Percentiles rank a stretch among this genome's conserved stretches.
These are phyloP conservation scores for Hyles vespertilio DNA, from an alignment of 1,140 invertebrate genomes.

Conservation along the genomic window DNA sequence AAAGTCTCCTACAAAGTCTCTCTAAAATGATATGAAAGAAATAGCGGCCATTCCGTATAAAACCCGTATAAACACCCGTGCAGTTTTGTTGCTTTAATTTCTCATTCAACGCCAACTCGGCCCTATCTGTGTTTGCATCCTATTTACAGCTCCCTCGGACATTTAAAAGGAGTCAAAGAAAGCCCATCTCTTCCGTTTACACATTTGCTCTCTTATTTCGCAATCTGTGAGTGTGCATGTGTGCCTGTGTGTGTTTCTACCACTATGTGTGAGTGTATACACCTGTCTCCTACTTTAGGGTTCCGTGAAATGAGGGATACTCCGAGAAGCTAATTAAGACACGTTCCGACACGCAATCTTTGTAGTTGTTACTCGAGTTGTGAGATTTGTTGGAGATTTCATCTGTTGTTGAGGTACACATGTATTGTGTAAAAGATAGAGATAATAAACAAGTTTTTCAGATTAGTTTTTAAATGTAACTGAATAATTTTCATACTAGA, in stretches of 20 bases:
- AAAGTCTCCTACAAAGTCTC: no score
- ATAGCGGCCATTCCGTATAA: neutral
- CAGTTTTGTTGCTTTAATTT: conserved; percentile 33
- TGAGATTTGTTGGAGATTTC: no score
- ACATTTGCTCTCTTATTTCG: conserved; percentile 54
- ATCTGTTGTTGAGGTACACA: no score
- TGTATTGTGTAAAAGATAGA: no score
- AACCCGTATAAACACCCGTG: no score
- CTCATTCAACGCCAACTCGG: conserved; percentile 48
- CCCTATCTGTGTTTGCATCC: conserved; percentile 69
- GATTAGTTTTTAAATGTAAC: no score
- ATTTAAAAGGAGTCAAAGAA: conserved; percentile 65
- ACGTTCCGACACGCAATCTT: neutral
- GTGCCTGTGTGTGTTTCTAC: no score
- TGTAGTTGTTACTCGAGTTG: neutral
- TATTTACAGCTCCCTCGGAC: conserved; percentile 61
- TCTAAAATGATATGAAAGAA: neutral
- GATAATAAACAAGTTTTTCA: no score
- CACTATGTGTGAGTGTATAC: no score
- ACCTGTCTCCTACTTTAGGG: neutral
- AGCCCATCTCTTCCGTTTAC: conserved; percentile 64
- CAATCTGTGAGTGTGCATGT: neutral
- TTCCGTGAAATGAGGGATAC: neutral
- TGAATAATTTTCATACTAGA: no score
- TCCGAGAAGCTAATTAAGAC: neutral